Conservation (phyloP, 2,113 vertebrate genomes). For the Hippocampus guttulatus region DNA sequence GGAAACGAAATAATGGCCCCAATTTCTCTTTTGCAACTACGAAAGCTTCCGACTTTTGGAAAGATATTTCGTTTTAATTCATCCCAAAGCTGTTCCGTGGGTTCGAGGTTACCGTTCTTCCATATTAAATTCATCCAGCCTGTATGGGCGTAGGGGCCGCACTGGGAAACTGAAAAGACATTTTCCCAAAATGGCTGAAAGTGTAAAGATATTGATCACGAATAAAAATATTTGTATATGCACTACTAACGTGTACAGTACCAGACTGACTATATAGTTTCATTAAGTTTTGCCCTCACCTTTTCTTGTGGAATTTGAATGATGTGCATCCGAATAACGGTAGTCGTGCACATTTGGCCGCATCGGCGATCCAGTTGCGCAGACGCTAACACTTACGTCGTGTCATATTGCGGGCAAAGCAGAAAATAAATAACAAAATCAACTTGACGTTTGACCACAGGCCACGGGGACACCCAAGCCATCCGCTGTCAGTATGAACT, state of each 20-base stretch:
- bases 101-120: too few relatives aligned
- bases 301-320: slow-evolving; percentile 2
- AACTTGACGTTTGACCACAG: slow-evolving; percentile 9
- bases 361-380: slow-evolving; percentile 23
- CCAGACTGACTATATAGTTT: too few relatives aligned
- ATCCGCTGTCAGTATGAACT: neutral
- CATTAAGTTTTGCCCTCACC: neutral
- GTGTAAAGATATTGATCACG: too few relatives aligned
- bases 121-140: too few relatives aligned
- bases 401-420: slow-evolving; percentile 9
- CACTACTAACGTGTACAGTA: too few relatives aligned
- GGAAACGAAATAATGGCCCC: neutral
- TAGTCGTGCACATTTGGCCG: slow-evolving; percentile 3
- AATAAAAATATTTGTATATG: too few relatives aligned
- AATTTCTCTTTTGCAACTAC: neutral
- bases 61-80: neutral
- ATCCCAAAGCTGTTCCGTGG: too few relatives aligned
- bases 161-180: too few relatives aligned
- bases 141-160: too few relatives aligned
- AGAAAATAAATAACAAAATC: slow-evolving; percentile 20
- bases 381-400: slow-evolving; percentile 25
- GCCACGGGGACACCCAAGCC: neutral
- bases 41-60: neutral
- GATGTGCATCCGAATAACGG: slow-evolving; percentile 16
- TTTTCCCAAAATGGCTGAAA: too few relatives aligned